Evolutionary conservation across 2,113 vertebrate genomes (phyloP).

Genomic region (Pseudonaja textilis): DNA sequence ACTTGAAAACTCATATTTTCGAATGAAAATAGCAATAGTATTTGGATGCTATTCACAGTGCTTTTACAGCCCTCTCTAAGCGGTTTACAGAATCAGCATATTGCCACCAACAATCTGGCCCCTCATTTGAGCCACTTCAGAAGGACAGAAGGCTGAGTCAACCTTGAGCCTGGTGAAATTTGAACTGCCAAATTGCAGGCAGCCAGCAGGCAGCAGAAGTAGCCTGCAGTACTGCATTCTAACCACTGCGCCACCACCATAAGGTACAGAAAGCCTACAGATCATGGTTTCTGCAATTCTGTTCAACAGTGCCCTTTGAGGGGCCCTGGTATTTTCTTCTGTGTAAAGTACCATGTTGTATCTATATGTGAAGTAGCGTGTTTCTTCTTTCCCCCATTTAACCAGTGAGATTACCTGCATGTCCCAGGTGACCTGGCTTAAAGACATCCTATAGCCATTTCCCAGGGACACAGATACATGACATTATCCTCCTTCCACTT

Average conservation of each 20-base stretch:
- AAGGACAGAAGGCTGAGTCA: too few relatives aligned
- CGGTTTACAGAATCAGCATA: too few relatives aligned
- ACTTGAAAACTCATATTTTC: neutral
- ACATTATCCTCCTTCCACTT: neutral
- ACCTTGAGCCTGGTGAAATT: too few relatives aligned
- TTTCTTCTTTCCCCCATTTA: neutral
- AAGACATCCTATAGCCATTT: neutral
- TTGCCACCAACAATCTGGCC: too few relatives aligned
- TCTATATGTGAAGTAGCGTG: neutral
- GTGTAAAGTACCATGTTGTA: neutral
- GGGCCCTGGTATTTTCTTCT: neutral
- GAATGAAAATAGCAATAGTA: neutral
- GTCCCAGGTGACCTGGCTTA: neutral
- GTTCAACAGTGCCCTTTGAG: neutral
- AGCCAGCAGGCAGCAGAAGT: too few relatives aligned
- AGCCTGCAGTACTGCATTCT: too few relatives aligned
- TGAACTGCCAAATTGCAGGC: too few relatives aligned
- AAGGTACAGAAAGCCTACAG: neutral
- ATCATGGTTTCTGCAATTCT: neutral
- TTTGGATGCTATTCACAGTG: too few relatives aligned
- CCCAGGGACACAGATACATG: neutral
- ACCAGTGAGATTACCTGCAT: neutral
- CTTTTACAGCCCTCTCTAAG: too few relatives aligned
- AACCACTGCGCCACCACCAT: too few relatives aligned
- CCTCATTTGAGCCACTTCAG: too few relatives aligned